Base-by-base conservation (phyloP, 2,888 invertebrate genomes). In the Graphium colonna region DNA sequence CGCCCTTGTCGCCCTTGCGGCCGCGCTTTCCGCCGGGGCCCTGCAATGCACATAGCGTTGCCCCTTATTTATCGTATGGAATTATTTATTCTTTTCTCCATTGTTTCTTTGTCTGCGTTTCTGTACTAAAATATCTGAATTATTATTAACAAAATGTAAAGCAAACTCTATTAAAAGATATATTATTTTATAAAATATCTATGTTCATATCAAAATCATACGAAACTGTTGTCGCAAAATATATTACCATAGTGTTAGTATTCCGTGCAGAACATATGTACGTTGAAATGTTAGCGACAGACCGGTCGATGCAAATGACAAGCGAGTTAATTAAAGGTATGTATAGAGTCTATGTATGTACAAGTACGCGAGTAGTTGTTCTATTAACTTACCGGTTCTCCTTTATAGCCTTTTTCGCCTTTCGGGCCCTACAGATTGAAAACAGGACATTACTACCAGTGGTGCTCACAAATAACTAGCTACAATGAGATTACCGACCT, bases 11-110 rank as follows among this genome's bases (percentile, higher is more conserved):
- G 28, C 98, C 98, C 87, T 96, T 96, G 65, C 95, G 92, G 51
- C 98, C 98, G 68, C 97, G 92, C 86, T 96, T 97, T 57, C 98
- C 98, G 58, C 93, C 90, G 52, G 95, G 95, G 52, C 97, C 97
- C 96, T 96, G 89, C 64, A 54, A 69, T 10, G 38, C 28, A 36
- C 33, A 31, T n/a, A n/a, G n/a, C n/a, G n/a, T n/a, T n/a, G n/a
- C n/a, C n/a, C n/a, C n/a, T n/a, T n/a, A n/a, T n/a, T n/a, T n/a
- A n/a, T n/a, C n/a, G n/a, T n/a, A n/a, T n/a, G n/a, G n/a, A n/a
- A n/a, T n/a, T n/a, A n/a, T n/a, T n/a, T n/a, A n/a, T n/a, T n/a
- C n/a, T n/a, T n/a, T n/a, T n/a, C n/a, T n/a, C n/a, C n/a, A n/a
- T n/a, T n/a, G n/a, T n/a, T n/a, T n/a, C n/a, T n/a, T n/a, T n/a